Evolutionary conservation across 2,113 vertebrate genomes (phyloP).

Genomic region (Propithecus coquereli): DNA sequence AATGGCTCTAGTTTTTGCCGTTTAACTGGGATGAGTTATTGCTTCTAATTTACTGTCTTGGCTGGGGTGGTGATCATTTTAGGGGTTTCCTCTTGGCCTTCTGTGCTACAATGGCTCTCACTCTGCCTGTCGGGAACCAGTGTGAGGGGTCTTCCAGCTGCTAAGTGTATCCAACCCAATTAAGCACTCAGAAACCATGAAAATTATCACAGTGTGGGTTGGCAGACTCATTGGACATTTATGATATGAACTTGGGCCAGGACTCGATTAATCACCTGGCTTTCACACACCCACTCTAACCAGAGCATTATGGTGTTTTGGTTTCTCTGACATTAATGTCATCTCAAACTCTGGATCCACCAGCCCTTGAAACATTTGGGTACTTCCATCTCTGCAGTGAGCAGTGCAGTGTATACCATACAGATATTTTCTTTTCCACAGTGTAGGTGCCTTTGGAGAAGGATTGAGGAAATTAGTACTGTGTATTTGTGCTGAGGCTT

Average conservation of each 20-base stretch:
- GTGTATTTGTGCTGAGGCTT: not conserved
- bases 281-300: not conserved
- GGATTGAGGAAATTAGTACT: not conserved
- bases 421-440: not conserved
- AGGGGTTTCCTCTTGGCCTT: slow-evolving; percentile 11
- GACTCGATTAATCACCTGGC: slow-evolving; percentile 6
- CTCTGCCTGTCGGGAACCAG: not conserved
- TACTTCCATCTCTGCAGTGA: not conserved
- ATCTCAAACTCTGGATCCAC: not conserved
- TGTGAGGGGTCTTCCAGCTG: slow-evolving; percentile 48
- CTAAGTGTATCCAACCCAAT: slow-evolving; percentile 56
- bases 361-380: not conserved
- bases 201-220: slow-evolving; percentile 35
- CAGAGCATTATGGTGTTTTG: not conserved
- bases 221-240: slow-evolving; percentile 29
- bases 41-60: slow-evolving; percentile 43
- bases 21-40: slow-evolving; percentile 31
- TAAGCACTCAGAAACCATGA: slow-evolving; percentile 40
- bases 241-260: not conserved
- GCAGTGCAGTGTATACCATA: accelerated
- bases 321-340: not conserved
- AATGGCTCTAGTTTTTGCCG: not conserved
- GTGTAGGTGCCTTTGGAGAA: not conserved
- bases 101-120: slow-evolving; percentile 13
- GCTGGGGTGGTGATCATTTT: not conserved